phyloP scores from a whole-genome alignment of 2,797 vertebrate genomes.

The Eleutherodactylus coqui region DNA sequence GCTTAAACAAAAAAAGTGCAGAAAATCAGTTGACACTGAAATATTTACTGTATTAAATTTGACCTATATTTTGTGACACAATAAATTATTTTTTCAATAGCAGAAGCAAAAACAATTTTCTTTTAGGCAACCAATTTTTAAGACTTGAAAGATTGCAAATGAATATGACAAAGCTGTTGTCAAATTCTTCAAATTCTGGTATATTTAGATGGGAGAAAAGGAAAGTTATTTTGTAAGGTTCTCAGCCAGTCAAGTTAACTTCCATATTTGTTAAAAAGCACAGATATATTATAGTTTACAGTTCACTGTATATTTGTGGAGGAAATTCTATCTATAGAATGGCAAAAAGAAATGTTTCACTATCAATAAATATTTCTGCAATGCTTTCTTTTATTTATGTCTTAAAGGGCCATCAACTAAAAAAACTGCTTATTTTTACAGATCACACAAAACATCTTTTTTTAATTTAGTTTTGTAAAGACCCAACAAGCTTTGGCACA shows the following conservation, averaged over 20 bases:
- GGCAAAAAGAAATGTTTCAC: background rate
- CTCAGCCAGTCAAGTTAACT: background rate
- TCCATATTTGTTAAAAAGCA: background rate
- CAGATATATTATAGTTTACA: background rate
- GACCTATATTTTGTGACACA: constrained; percentile 53
- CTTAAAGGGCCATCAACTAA: too few relatives aligned
- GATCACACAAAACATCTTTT: too few relatives aligned
- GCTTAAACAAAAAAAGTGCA: background rate
- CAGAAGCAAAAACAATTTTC: constrained; percentile 55
- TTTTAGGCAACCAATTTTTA: constrained; percentile 59
- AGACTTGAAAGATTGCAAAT: constrained; percentile 55
- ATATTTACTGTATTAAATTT: constrained; percentile 46
- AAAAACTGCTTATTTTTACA: too few relatives aligned
- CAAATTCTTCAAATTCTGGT: constrained; percentile 49
- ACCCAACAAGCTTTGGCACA: too few relatives aligned
- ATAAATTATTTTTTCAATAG: constrained; percentile 60
- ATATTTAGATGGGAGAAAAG: constrained; percentile 42
- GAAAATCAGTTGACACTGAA: constrained; percentile 32
- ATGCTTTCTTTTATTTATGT: background rate
- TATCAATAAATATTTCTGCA: background rate
- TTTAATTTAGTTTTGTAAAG: too few relatives aligned
- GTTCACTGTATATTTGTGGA: too few relatives aligned
- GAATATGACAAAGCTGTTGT: constrained; percentile 59
- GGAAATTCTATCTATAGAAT: background rate
- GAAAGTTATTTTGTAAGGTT: constrained; percentile 45